A percentile compares a stretch with the other conserved stretches of the same genome.
phyloP scores from a whole-genome alignment of 2,113 vertebrate species.

The Apodemus speciosus region DNA sequence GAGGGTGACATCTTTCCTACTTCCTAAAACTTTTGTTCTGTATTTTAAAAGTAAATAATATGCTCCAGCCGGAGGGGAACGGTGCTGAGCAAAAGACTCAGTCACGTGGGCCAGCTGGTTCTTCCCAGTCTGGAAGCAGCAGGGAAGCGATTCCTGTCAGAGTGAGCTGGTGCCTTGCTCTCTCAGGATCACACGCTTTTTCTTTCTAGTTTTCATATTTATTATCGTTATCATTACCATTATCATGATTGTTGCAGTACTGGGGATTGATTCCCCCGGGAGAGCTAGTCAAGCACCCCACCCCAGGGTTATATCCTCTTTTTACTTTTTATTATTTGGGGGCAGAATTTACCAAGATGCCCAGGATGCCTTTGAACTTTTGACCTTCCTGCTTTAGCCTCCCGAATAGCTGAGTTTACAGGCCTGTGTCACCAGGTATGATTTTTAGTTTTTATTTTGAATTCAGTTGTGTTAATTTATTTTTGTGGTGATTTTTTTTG shows the following conservation, averaged over 20 bases:
- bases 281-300: not conserved
- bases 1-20: not conserved
- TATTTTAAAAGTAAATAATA: conserved; percentile 70
- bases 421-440: not conserved
- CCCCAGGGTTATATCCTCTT: not conserved
- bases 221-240: not conserved
- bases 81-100: conserved; percentile 33
- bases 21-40: conserved; percentile 58
- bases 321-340: not conserved
- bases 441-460: not conserved
- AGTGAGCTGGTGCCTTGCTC: not conserved
- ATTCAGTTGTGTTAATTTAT: not conserved
- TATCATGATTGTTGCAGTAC: not conserved
- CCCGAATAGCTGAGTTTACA: not conserved
- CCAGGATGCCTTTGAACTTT: not conserved
- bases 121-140: conserved; percentile 28
- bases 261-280: not conserved
- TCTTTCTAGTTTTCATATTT: not conserved
- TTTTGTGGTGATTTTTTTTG: not conserved
- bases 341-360: not conserved
- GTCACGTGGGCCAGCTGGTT: conserved; percentile 43
- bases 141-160: conserved; percentile 25
- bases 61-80: conserved; percentile 59
- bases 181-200: not conserved
- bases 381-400: not conserved